phyloP scores from a whole-genome alignment of 2,888 invertebrate genomes.

The Xiphydria camelus region DNA sequence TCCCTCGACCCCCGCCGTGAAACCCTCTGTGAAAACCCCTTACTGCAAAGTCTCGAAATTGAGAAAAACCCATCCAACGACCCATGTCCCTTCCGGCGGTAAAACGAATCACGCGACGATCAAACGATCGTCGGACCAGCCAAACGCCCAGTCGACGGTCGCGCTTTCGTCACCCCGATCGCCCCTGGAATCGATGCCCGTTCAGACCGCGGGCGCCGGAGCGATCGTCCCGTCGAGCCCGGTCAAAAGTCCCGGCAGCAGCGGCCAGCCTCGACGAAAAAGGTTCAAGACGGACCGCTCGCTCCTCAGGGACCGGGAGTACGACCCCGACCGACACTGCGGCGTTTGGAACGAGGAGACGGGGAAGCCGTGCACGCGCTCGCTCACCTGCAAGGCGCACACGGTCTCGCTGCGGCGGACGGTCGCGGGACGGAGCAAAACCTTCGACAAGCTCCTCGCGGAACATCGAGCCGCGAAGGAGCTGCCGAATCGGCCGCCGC shows the following conservation, averaged over 20 bases:
- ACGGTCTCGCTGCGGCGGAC: slow-evolving; percentile 71
- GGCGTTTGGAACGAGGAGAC: slow-evolving; percentile 74
- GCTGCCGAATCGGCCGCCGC: slow-evolving; percentile 47
- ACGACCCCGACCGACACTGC: slow-evolving; percentile 82
- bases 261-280: slow-evolving; percentile 48
- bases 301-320: slow-evolving; percentile 65
- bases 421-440: slow-evolving; percentile 72
- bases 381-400: slow-evolving; percentile 73
- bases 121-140: slow-evolving; percentile 43
- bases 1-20: slow-evolving; percentile 45
- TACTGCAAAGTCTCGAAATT: slow-evolving; percentile 54
- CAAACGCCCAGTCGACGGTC: slow-evolving; percentile 34
- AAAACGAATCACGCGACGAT: slow-evolving; percentile 38
- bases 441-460: slow-evolving; percentile 74
- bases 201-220: slow-evolving; percentile 37
- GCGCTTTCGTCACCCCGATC: slow-evolving; percentile 48
- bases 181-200: slow-evolving; percentile 44
- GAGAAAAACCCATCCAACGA: slow-evolving; percentile 43
- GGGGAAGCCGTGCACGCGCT: slow-evolving; percentile 76
- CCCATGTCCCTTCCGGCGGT: slow-evolving; percentile 28
- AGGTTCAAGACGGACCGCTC: slow-evolving; percentile 53
- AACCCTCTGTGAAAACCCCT: slow-evolving; percentile 47
- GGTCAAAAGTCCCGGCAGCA: slow-evolving; percentile 46
- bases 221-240: slow-evolving; percentile 36
- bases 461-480: slow-evolving; percentile 74